phyloP scores from a whole-genome alignment of 2,888 invertebrate genomes.

The Oxyteleia sp. region DNA sequence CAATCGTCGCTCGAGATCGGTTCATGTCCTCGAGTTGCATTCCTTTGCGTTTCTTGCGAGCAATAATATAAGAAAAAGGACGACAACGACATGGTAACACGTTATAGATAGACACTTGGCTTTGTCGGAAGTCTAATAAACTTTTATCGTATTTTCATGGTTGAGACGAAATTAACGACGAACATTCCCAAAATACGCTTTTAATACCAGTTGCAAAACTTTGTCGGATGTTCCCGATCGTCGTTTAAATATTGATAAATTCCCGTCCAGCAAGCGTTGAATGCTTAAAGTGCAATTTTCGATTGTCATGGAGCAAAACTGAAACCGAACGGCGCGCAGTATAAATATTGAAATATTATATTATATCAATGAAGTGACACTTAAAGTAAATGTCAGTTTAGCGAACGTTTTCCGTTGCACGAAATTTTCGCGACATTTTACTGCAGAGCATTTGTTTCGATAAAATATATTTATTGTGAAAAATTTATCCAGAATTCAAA shows the following conservation, averaged over 20 bases:
- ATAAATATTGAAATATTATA: slow-evolving; percentile 27
- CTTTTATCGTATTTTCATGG: slow-evolving; percentile 58
- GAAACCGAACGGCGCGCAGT: background rate
- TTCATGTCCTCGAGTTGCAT: slow-evolving; percentile 53
- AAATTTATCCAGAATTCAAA: slow-evolving; percentile 42
- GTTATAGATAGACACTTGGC: slow-evolving; percentile 48
- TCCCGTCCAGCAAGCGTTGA: background rate
- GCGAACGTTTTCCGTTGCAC: slow-evolving; percentile 10
- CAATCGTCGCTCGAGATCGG: slow-evolving; percentile 52
- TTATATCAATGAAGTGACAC: slow-evolving; percentile 33
- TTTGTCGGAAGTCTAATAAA: slow-evolving; percentile 52
- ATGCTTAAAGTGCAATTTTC: background rate
- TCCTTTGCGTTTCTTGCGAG: slow-evolving; percentile 48
- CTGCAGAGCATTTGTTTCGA: slow-evolving; percentile 50
- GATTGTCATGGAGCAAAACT: background rate
- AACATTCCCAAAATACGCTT: slow-evolving; percentile 11
- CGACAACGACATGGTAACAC: slow-evolving; percentile 38
- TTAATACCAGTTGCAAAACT: background rate
- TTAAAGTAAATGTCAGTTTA: slow-evolving; percentile 17
- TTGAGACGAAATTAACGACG: slow-evolving; percentile 12
- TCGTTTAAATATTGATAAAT: slow-evolving; percentile 8
- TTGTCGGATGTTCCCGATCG: background rate
- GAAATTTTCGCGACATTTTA: slow-evolving; percentile 36
- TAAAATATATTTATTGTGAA: slow-evolving; percentile 37
- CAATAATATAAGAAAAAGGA: slow-evolving; percentile 53